Conservation (phyloP, 2,113 vertebrate genomes). For the Microcebus murinus region DNA sequence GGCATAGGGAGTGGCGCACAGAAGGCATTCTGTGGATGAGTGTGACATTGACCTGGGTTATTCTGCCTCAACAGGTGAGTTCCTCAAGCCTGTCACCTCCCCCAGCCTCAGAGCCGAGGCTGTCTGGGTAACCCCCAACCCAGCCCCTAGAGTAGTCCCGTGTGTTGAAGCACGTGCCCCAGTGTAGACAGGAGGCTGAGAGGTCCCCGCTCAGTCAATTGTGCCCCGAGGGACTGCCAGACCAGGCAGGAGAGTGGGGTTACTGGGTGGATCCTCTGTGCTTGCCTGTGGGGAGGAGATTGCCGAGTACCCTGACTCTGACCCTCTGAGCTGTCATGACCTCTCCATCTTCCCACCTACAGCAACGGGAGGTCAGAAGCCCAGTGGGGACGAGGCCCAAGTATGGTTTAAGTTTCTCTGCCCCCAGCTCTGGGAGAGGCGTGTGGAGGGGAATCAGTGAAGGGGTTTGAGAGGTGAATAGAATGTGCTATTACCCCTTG, state of each 20-base stretch:
- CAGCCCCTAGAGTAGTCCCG: neutral
- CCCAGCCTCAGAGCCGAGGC: neutral
- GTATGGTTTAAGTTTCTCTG: neutral
- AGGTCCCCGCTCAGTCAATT: neutral
- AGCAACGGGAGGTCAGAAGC: neutral
- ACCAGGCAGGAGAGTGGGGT: neutral
- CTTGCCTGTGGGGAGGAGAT: neutral
- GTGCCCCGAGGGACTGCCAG: neutral
- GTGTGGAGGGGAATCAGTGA: accelerated
- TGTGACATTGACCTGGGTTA: neutral
- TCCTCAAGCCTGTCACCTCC: neutral
- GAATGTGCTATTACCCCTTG: neutral
- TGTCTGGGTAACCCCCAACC: neutral
- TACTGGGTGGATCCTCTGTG: accelerated
- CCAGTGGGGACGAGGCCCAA: neutral
- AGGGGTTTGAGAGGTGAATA: neutral
- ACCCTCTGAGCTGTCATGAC: neutral
- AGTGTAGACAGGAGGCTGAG: neutral
- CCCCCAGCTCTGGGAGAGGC: neutral
- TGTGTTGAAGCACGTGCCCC: accelerated
- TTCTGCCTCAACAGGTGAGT: neutral
- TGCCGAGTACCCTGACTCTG: accelerated
- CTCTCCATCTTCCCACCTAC: neutral
- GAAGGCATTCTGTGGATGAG: neutral
- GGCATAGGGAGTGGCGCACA: accelerated